Evolutionary conservation across 2,888 invertebrate species (phyloP), one percentile per base, ranked within the genome.

Genomic region (Cabera pusaria): DNA sequence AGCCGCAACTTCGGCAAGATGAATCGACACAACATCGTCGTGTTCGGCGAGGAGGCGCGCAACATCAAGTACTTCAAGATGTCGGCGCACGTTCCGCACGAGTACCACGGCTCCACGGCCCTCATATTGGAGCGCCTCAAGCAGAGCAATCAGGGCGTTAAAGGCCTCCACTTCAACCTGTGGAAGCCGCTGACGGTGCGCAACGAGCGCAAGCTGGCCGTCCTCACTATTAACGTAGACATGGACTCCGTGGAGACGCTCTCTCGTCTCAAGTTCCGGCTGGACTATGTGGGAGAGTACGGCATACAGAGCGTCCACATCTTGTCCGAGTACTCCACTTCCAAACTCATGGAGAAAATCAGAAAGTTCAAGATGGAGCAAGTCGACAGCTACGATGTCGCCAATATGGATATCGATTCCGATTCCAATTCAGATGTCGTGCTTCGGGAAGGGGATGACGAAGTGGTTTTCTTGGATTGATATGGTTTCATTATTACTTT

Each of bases 331-430:
- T 57, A 64, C 41, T 59, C 75, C 0, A n/a, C 46, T 2, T 12
- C 48, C 0, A 53, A 52, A 23, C 48, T 87, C 4, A 36, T 57
- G 10, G 72, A 77, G 1, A 22, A 64, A 1, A 61, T 86, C 0
- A 57, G 59, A 2, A 72, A 65, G 23, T 67, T 49, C 35, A 84
- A 69, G 45, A 47, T 62, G 0, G 83, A 86, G 41, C 52, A 62
- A 40, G 67, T 46, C 0, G 87, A 87, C 34, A 74, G 63, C 9
- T 81, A 84, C 31, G 80, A 72, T 26, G 72, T 80, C 0, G 66
- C 78, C 3, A 83, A 84, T 38, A 88, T 88, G 87, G 86, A 86
- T 2, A 47, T 87, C 18, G 76, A 56, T 4, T 74, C 82, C 0
- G 68, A 65, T 6, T 65, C 68, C 1, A 72, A 76, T 3, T 14